A percentile compares a stretch with the other conserved stretches of the same genome.
Evolutionary conservation across 2,888 invertebrate genomes (phyloP).

Genomic region (Pseudococcus viburni): DNA sequence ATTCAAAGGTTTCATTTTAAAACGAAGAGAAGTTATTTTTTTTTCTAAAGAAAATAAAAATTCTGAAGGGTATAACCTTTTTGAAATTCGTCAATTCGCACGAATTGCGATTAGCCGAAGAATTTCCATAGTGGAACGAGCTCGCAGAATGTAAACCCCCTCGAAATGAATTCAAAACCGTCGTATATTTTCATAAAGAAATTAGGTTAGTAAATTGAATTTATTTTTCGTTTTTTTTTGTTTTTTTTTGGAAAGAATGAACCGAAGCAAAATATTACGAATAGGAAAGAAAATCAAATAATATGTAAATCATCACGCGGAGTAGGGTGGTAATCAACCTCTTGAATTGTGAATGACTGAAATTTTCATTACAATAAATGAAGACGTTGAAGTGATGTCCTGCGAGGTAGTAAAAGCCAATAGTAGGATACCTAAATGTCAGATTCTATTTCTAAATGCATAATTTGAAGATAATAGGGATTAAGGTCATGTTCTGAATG

Average conservation of each 20-base stretch:
- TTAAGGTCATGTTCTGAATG: too few species aligned
- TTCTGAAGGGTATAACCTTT: neutral
- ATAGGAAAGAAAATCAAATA: neutral
- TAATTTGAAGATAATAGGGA: too few species aligned
- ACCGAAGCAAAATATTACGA: neutral
- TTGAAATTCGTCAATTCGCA: neutral
- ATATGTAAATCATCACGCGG: too few species aligned
- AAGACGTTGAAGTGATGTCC: too few species aligned
- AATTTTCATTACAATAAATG: too few species aligned
- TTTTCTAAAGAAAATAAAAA: conserved; percentile 25
- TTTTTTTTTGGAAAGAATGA: too few species aligned
- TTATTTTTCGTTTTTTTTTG: neutral
- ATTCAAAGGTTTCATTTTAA: conserved; percentile 36
- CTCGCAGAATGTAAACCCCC: neutral
- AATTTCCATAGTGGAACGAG: neutral
- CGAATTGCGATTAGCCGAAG: conserved; percentile 18
- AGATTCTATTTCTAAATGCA: too few species aligned
- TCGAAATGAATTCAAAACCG: neutral
- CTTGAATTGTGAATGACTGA: too few species aligned
- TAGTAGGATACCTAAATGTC: too few species aligned
- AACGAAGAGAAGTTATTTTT: neutral
- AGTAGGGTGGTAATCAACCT: too few species aligned
- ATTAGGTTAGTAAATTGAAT: neutral
- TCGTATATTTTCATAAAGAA: neutral
- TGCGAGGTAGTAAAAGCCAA: too few species aligned